Evolutionary conservation across 2,113 vertebrate species (phyloP), one percentile per base, ranked within the genome.

Genomic region (Eulemur macaco): DNA sequence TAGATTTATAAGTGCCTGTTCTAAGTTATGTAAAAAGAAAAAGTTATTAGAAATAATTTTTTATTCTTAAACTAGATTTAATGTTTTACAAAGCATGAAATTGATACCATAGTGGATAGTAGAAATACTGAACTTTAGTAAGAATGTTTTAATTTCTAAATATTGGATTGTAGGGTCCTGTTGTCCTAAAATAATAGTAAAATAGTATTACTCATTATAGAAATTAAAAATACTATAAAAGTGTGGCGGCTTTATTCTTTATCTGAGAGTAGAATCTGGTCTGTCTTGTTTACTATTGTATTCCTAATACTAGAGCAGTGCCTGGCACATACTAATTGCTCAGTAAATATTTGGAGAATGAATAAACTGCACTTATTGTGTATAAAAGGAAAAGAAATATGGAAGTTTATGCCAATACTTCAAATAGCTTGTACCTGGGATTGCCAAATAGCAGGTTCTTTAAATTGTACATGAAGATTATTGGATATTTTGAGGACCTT

Each of bases 31-130:
- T 94, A 95, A 54, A 78, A 78, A 76, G 10, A 64, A 47, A 85
- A 87, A 84, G 7, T 80, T 89, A 56, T 74, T 94, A 89, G 78
- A 95, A 69, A 90, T 13, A 42, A 15, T 52, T 54, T 8, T 94
- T 91, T 77, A 95, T 87, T 97, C 60, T 96, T 89, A 27, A 94
- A 66, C 21, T 85, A 73, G 34, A 94, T 68, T 82, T 89, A 89
- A 34, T 91, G 47, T 92, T 96, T 96, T 89, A 78, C 12, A 76
- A 68, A 94, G 31, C 63, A 54, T 92, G 39, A 80, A 94, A 69
- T 92, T 71, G 86, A 15, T 77, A 92, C 50, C 17, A 34, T 77
- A 39, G 80, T 93, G 68, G 15, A 83, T 56, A 84, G 14, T 91
- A 94, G 85, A 85, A 91, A 93, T 69, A 69, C 23, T 95, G 58